A percentile compares a stretch with the other conserved stretches of the same genome.
These are phyloP conservation scores for Agapornis canus DNA, from an alignment of 2,797 vertebrate genomes.

Conservation along the genomic window DNA sequence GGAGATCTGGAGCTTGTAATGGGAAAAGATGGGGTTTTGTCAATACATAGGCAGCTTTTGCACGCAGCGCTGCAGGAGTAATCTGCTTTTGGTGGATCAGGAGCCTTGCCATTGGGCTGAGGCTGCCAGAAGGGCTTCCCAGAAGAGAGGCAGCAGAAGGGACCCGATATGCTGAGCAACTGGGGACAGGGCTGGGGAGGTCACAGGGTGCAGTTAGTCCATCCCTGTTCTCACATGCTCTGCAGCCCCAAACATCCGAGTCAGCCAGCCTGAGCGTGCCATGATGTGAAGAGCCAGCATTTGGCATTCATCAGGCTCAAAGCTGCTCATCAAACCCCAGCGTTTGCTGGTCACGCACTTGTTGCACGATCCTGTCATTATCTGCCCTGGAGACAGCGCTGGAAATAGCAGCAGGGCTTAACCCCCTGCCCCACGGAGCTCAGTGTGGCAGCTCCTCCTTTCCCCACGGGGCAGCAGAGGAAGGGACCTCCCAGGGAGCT, in stretches of 20 bases:
- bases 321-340: neutral
- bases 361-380: neutral
- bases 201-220: neutral
- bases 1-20: neutral
- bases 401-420: neutral
- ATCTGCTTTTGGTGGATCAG: conserved; percentile 1
- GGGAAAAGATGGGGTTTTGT: neutral
- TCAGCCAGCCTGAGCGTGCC: neutral
- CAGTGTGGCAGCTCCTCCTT: neutral
- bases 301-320: neutral
- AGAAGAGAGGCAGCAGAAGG: neutral
- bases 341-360: neutral
- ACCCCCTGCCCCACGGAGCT: neutral
- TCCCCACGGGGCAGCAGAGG: neutral
- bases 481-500: accelerated
- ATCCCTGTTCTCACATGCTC: neutral
- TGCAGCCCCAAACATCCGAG: neutral
- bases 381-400: neutral
- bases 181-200: accelerated
- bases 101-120: neutral
- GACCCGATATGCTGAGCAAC: neutral
- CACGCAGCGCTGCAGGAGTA: neutral
- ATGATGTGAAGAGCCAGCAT: neutral
- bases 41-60: neutral
- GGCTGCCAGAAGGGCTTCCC: neutral